Evolutionary conservation across 2,113 vertebrate species (phyloP).

Genomic region (Nothobranchius furzeri): DNA sequence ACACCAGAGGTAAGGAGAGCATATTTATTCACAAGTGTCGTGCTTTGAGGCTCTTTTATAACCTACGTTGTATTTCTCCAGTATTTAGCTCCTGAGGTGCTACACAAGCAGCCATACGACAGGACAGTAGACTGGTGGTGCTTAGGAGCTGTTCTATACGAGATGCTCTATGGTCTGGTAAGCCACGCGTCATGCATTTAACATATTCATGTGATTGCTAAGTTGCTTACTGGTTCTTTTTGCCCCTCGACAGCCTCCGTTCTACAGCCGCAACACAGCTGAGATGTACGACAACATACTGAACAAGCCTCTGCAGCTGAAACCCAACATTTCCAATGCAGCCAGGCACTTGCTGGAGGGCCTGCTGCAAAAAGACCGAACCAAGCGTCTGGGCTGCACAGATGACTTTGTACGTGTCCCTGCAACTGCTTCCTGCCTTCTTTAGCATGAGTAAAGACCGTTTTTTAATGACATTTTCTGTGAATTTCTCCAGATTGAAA

Average conservation of each 20-base stretch:
- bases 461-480: conserved; percentile 16
- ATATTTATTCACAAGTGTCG: background rate
- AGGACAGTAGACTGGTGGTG: conserved; percentile 99
- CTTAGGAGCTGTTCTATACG: conserved; percentile 94
- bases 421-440: background rate
- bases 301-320: conserved; percentile 97
- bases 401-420: conserved; percentile 93
- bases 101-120: conserved; percentile 98
- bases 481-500: conserved; percentile 87
- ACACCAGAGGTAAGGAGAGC: conserved; percentile 89
- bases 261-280: conserved; percentile 97
- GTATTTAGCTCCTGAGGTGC: conserved; percentile 97
- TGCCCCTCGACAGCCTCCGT: conserved; percentile 85
- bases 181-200: conserved; percentile 48
- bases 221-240: conserved; percentile 1
- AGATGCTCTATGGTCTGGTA: conserved; percentile 99
- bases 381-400: conserved; percentile 91
- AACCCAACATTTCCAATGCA: conserved; percentile 97
- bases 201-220: background rate
- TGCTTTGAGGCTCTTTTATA: background rate
- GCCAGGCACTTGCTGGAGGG: conserved; percentile 94
- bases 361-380: conserved; percentile 94
- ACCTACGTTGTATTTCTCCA: conserved; percentile 53
- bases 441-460: background rate
- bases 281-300: conserved; percentile 99